Evolutionary conservation across 64 coral and sea anemone species (phyloP).

Genomic region (Actinia equina): DNA sequence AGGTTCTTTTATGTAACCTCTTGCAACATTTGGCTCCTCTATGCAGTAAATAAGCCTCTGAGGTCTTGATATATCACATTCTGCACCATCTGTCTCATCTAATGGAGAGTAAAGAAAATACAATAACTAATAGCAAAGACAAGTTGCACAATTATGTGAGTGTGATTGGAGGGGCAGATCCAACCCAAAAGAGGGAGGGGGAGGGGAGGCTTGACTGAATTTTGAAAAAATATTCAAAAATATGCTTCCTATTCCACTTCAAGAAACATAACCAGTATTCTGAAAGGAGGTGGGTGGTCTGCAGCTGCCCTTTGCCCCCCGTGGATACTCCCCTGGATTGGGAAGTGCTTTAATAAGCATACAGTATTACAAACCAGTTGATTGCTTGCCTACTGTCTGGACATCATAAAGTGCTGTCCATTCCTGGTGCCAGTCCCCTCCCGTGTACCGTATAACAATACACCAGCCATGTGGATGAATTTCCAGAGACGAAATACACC

Average conservation of each 20-base stretch:
- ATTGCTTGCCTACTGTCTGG: slow-evolving; percentile 17
- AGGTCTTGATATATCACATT: neutral
- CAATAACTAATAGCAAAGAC: too few species aligned
- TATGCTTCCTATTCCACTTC: too few species aligned
- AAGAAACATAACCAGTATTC: too few species aligned
- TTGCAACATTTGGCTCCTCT: slow-evolving; percentile 66
- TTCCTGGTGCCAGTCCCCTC: slow-evolving; percentile 53
- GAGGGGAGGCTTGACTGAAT: too few species aligned
- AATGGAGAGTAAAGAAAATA: neutral
- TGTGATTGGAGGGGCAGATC: too few species aligned
- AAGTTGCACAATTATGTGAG: too few species aligned
- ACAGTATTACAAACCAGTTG: neutral
- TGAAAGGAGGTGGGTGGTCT: too few species aligned
- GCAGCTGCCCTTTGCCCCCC: too few species aligned
- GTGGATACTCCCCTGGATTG: too few species aligned
- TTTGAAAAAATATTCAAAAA: too few species aligned
- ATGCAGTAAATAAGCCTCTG: slow-evolving; percentile 72
- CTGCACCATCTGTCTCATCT: neutral
- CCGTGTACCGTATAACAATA: slow-evolving; percentile 65
- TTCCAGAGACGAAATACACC: slow-evolving; percentile 84
- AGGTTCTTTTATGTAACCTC: slow-evolving; percentile 89
- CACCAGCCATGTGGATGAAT: slow-evolving; percentile 88
- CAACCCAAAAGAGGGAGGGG: too few species aligned
- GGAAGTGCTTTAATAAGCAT: too few species aligned
- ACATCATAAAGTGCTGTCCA: slow-evolving; percentile 95